phyloP scores from a whole-genome alignment of 2,797 vertebrate genomes.

The Artibeus jamaicensis region DNA sequence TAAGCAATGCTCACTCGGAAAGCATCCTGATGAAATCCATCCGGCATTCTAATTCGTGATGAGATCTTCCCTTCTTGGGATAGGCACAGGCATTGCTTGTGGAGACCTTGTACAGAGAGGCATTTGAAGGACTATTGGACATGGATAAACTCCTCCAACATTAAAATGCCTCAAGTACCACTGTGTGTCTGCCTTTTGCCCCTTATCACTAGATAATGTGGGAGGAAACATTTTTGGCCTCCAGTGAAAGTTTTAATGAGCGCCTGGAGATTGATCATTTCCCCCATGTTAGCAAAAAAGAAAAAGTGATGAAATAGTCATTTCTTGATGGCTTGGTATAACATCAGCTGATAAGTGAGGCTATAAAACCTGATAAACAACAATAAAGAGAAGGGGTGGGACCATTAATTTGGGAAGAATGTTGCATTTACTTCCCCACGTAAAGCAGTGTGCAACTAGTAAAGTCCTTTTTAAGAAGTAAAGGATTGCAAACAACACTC shows the following conservation, averaged over 20 bases:
- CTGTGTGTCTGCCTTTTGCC: neutral
- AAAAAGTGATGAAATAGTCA: slow-evolving; percentile 19
- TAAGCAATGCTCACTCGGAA: neutral
- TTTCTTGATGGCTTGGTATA: neutral
- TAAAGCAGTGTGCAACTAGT: slow-evolving; percentile 49
- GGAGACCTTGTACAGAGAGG: neutral
- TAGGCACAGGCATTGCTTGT: neutral
- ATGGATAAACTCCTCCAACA: neutral
- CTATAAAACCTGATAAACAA: slow-evolving; percentile 49
- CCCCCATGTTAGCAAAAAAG: neutral
- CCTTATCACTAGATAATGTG: neutral
- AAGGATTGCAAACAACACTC: neutral
- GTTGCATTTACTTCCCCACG: slow-evolving; percentile 17
- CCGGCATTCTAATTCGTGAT: neutral
- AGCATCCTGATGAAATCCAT: neutral
- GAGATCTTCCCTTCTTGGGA: neutral
- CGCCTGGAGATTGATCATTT: neutral
- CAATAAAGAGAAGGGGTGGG: neutral
- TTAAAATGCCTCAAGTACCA: neutral
- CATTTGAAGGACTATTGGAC: neutral
- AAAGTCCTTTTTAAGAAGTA: slow-evolving; percentile 24
- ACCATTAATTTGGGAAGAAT: neutral
- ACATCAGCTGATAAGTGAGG: neutral
- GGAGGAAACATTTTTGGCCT: neutral
- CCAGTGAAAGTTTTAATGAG: slow-evolving; percentile 33